phyloP scores from a whole-genome alignment of 1,140 invertebrate genomes.

The Philaenus spumarius region DNA sequence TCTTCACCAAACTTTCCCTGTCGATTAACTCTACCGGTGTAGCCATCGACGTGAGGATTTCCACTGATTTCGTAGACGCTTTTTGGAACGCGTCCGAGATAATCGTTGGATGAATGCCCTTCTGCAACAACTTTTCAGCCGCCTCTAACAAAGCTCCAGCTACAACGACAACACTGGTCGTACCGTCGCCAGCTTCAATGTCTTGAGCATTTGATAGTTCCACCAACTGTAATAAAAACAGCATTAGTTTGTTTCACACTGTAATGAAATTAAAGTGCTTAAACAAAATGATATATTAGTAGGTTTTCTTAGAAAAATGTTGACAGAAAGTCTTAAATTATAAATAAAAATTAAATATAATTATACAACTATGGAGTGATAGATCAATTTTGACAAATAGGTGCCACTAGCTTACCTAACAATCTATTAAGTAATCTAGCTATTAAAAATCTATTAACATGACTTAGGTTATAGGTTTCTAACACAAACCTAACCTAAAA shows the following conservation, averaged over 20 bases:
- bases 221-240: conserved; percentile 71
- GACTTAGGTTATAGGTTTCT: no score
- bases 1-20: conserved; percentile 82
- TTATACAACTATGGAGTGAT: no score
- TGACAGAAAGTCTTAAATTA: conserved; percentile 4
- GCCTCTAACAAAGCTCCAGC: conserved; percentile 94
- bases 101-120: conserved; percentile 95
- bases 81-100: conserved; percentile 97
- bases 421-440: no score
- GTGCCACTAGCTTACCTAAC: no score
- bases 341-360: no score
- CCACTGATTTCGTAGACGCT: conserved; percentile 75
- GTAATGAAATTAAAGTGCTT: no score
- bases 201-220: conserved; percentile 98
- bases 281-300: no score
- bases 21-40: conserved; percentile 83
- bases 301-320: no score
- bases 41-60: conserved; percentile 82
- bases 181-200: conserved; percentile 98
- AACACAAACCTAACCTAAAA: no score
- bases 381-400: no score
- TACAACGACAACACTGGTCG: conserved; percentile 94
- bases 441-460: no score
- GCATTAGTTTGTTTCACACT: no score
- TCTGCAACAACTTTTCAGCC: conserved; percentile 83